Conservation (phyloP, 2,888 invertebrate genomes). For the Caenorhabditis becei region DNA sequence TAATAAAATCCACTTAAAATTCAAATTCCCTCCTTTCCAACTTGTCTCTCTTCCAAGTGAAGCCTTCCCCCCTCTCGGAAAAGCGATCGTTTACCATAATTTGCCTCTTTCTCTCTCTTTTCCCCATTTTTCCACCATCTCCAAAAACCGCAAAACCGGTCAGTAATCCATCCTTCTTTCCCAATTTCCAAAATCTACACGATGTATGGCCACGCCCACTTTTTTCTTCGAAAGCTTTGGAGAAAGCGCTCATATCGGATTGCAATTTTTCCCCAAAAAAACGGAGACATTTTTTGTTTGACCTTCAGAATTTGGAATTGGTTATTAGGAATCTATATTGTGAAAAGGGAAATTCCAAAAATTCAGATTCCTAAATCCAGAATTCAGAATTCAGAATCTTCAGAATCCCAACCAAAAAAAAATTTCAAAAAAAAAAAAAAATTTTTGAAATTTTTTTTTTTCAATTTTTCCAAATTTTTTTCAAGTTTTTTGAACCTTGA, state of each 20-base stretch:
- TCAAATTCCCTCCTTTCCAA: background rate
- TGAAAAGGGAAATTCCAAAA: too few species aligned
- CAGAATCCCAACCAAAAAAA: too few species aligned
- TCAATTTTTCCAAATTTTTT: too few species aligned
- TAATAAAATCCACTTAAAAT: background rate
- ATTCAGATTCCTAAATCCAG: too few species aligned
- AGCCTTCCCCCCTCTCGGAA: constrained; percentile 12
- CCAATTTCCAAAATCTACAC: constrained; percentile 34
- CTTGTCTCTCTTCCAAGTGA: background rate
- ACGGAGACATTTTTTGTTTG: background rate
- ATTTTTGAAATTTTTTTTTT: too few species aligned
- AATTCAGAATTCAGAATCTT: too few species aligned
- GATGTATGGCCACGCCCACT: constrained; percentile 41
- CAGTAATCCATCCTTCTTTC: constrained; percentile 49
- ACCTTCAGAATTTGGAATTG: background rate
- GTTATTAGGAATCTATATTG: background rate
- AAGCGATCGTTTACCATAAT: constrained; percentile 58
- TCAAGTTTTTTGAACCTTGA: too few species aligned
- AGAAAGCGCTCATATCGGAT: constrained; percentile 16
- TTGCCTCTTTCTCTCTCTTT: constrained; percentile 28
- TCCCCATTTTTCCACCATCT: constrained; percentile 11
- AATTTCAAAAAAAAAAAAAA: too few species aligned
- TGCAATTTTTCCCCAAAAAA: constrained; percentile 13
- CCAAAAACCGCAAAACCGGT: constrained; percentile 57
- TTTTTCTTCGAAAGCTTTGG: background rate